Evolutionary conservation across 2,888 invertebrate genomes (phyloP).

Genomic region (Diaperis boleti): DNA sequence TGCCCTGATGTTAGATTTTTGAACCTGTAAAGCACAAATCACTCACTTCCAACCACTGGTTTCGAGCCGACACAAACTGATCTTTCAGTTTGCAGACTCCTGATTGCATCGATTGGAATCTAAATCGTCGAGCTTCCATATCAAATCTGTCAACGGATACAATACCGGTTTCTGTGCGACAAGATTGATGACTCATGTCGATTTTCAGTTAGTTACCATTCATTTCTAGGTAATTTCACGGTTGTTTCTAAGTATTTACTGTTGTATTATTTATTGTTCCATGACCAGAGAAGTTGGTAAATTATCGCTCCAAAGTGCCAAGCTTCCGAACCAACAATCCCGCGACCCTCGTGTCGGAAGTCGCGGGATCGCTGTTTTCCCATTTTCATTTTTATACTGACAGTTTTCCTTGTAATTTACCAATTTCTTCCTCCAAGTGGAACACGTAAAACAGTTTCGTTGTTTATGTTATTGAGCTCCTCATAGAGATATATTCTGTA

Average conservation of each 20-base stretch:
- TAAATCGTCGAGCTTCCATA: slow-evolving; percentile 54
- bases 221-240: slow-evolving; percentile 21
- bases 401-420: slow-evolving; percentile 15
- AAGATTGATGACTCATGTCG: slow-evolving; percentile 35
- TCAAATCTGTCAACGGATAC: slow-evolving; percentile 39
- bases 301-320: slow-evolving; percentile 19
- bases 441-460: background rate
- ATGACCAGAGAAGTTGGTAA: slow-evolving; percentile 15
- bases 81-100: slow-evolving; percentile 14
- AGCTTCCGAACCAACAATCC: too few relatives aligned
- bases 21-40: too few relatives aligned
- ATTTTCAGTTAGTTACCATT: slow-evolving; percentile 40
- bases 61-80: background rate
- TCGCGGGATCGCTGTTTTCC: background rate
- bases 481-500: slow-evolving; percentile 24
- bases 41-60: too few relatives aligned
- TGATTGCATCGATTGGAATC: slow-evolving; percentile 46
- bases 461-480: slow-evolving; percentile 5
- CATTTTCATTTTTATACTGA: background rate
- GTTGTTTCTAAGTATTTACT: slow-evolving; percentile 26
- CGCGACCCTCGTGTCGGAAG: too few relatives aligned
- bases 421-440: slow-evolving; percentile 14
- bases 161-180: slow-evolving; percentile 36
- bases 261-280: slow-evolving; percentile 34
- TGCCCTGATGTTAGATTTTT: too few relatives aligned